Evolutionary conservation across 2,888 invertebrate genomes (phyloP), one percentile per base, ranked within the genome.

Genomic region (Pseudococcus jackbeardsleyi): DNA sequence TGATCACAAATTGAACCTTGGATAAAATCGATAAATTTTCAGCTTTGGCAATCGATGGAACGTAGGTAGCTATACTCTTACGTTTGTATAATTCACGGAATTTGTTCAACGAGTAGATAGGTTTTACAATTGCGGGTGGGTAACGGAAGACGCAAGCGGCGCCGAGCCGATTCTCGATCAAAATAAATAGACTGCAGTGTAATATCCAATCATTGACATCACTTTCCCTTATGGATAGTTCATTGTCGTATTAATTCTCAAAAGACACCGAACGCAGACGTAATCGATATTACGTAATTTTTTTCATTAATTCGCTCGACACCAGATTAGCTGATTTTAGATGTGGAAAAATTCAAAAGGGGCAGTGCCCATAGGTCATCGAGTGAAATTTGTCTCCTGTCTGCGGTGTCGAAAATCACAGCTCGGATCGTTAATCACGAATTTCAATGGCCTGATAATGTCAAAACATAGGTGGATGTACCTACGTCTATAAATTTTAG

Each of bases 371-470:
- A 79, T 19, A 79, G 79, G 79, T 79, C 42, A 42, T 42, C 39
- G 42, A 42, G 79, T 79, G 79, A 79, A 79, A 79, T 79, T 79
- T 42, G n/a, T n/a, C 42, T 42, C 42, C 9, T 59, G 19, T 59
- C 59, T 59, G n/a, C 11, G 19, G 19, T 19, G 9, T 59, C 19
- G 11, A 59, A 59, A 5, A 5, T 59, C 5, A 19, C 7, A 6
- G 59, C 11, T 19, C 5, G 19, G 8, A 33, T 79, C 79, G 79
- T 79, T 79, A 79, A 79, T 79, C 79, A 79, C 79, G 42, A 39
- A 39, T 79, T 79, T 79, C 79, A 42, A 79, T 79, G 79, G 42
- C 79, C 79, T 79, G 79, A 79, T 79, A 79, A 79, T 26, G 79
- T 79, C 79, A 79, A 42, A 59, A 59, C 54, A 54, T 59, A 54